Conservation (phyloP, 2,888 invertebrate genomes). For the Brachycybe producta region DNA sequence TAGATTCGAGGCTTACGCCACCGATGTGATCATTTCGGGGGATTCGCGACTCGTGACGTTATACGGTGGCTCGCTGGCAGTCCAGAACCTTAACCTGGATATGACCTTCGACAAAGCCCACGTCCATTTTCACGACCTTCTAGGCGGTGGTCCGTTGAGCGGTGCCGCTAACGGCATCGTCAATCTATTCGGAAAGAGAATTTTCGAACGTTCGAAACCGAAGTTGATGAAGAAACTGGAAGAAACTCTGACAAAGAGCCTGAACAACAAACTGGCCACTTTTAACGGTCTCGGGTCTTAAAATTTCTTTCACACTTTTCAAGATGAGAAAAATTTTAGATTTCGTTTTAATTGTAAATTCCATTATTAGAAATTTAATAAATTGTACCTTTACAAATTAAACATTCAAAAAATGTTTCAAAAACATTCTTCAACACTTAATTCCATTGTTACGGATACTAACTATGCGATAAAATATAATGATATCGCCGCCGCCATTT, state of each 20-base stretch:
- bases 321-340: too few relatives aligned
- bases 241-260: neutral
- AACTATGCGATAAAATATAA: too few relatives aligned
- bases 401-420: too few relatives aligned
- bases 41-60: neutral
- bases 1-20: neutral
- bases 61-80: conserved; percentile 3
- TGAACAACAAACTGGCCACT: neutral
- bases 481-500: too few relatives aligned
- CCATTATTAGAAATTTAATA: too few relatives aligned
- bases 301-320: too few relatives aligned
- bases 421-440: too few relatives aligned
- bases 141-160: conserved; percentile 4
- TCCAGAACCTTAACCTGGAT: conserved; percentile 2
- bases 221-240: conserved; percentile 3
- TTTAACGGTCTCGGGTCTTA: too few relatives aligned
- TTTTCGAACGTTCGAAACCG: conserved; percentile 7
- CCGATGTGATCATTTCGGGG: neutral
- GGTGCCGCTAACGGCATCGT: conserved; percentile 7
- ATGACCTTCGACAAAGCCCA: neutral
- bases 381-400: too few relatives aligned
- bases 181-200: conserved; percentile 6
- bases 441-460: too few relatives aligned
- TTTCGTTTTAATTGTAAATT: too few relatives aligned
- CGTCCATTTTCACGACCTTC: conserved; percentile 12